Percentiles rank a stretch among this genome's conserved stretches.
Conservation (phyloP, 2,888 invertebrate genomes). For the Brachyopa scutellaris region DNA sequence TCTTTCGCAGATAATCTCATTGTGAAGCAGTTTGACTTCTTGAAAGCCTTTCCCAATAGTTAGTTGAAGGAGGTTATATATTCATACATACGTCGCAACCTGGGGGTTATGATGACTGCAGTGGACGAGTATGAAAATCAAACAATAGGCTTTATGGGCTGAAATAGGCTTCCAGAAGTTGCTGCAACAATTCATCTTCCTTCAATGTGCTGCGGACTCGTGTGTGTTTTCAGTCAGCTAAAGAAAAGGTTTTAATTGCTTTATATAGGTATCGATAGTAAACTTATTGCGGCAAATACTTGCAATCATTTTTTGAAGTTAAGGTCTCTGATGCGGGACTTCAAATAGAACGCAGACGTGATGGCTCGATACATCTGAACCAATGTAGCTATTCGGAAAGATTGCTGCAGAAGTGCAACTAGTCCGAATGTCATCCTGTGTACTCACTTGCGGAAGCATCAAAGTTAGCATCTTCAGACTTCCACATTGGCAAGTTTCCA, state of each 20-base stretch:
- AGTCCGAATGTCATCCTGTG: not conserved
- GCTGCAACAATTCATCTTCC: no score
- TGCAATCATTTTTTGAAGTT: no score
- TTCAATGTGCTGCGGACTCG: no score
- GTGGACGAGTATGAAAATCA: constrained; percentile 55
- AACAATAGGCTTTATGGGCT: constrained; percentile 70
- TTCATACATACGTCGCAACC: constrained; percentile 57
- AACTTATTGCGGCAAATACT: no score
- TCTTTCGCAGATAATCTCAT: no score
- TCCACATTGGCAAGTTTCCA: not conserved
- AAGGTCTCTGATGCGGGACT: no score
- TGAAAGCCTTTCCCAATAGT: not conserved
- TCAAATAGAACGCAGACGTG: not conserved
- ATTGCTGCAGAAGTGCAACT: not conserved
- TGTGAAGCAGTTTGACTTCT: no score
- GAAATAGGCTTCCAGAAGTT: constrained; percentile 59
- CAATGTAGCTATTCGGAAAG: not conserved
- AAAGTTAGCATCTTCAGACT: not conserved
- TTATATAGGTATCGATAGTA: no score
- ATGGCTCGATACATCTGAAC: constrained; percentile 3
- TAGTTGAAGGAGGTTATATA: constrained; percentile 24
- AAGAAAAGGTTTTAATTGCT: not conserved
- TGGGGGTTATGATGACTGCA: constrained; percentile 57
- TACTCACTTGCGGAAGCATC: not conserved
- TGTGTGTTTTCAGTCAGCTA: no score